These are phyloP conservation scores for Patella pellucida DNA, from an alignment of 2,888 invertebrate species.

Conservation along the genomic window DNA sequence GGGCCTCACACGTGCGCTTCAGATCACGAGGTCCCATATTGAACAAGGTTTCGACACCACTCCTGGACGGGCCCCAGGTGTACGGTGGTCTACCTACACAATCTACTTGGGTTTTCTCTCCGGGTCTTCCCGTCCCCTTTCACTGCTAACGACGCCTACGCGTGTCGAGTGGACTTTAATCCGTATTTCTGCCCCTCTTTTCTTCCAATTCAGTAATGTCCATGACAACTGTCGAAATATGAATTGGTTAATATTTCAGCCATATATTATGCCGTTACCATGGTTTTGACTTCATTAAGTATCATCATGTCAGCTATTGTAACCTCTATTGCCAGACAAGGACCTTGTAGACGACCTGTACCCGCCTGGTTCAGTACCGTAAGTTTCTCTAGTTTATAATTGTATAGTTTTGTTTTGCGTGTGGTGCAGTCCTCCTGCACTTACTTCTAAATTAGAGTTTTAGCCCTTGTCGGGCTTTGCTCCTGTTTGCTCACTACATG, in stretches of 20 bases:
- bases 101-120: background rate
- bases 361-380: constrained; percentile 28
- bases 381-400: background rate
- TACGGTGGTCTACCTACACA: too few relatives aligned
- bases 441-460: too few relatives aligned
- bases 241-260: constrained; percentile 16
- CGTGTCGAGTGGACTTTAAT: too few relatives aligned
- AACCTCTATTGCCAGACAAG: constrained; percentile 24
- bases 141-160: background rate
- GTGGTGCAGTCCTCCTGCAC: too few relatives aligned
- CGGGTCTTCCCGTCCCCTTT: background rate
- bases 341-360: constrained; percentile 19
- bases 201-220: background rate
- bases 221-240: background rate
- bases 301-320: constrained; percentile 30
- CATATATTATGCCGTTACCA: constrained; percentile 27
- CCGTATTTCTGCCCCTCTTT: background rate
- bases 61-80: too few relatives aligned
- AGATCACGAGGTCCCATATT: too few relatives aligned
- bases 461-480: too few relatives aligned
- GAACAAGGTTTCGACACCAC: too few relatives aligned
- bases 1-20: too few relatives aligned
- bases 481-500: too few relatives aligned
- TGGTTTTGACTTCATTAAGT: constrained; percentile 30
- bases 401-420: too few relatives aligned